Base-by-base conservation (phyloP, 1,140 invertebrate species). In the Apocrypta bakeri region DNA sequence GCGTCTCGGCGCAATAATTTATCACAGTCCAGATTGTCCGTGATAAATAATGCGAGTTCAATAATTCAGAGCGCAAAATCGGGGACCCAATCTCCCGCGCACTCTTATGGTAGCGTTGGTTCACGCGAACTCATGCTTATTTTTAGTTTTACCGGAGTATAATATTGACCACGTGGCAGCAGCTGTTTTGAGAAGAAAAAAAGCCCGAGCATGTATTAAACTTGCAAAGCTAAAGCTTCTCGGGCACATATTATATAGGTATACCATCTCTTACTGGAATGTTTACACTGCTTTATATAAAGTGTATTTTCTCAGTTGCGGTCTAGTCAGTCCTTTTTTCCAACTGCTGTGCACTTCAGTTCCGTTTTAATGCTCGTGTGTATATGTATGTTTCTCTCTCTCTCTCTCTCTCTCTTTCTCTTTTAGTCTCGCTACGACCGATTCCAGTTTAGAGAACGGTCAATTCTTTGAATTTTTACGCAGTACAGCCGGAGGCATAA, bases 401-500 rank as follows among this genome's bases (percentile, higher is more conserved):
- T 66, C n/a, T 1, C 24, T 27, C 24, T 9, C 56, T 61, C 4
- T 2, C 11, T 3, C 56, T 3, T 21, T 25, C 71, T 40, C 71
- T 73, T 31, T 12, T 56, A 37, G 33, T n/a, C 24, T 25, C 17
- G 21, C 17, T n/a, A 64, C n/a, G 17, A 17, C 25, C n/a, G 63
- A 27, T 7, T 11, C n/a, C 27, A 66, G 24, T 66, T 48, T 17
- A 17, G 42, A 17, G 17, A 61, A 4, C 42, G 73, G 73, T 61
- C 48, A 75, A 61, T 61, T 42, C 73, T 75, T 75, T 29, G 42
- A 17, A 48, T 48, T 48, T 48, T 48, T 48, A 48, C 42, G 42
- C 42, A 12, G 42, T 37, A 37, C 9, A 37, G 42, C 17, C 42
- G 14, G 21, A 12, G 42, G 42, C 42, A 9, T 9, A n/a, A n/a